Base-by-base conservation (phyloP, 2,797 vertebrate species). In the Nasua narica region DNA sequence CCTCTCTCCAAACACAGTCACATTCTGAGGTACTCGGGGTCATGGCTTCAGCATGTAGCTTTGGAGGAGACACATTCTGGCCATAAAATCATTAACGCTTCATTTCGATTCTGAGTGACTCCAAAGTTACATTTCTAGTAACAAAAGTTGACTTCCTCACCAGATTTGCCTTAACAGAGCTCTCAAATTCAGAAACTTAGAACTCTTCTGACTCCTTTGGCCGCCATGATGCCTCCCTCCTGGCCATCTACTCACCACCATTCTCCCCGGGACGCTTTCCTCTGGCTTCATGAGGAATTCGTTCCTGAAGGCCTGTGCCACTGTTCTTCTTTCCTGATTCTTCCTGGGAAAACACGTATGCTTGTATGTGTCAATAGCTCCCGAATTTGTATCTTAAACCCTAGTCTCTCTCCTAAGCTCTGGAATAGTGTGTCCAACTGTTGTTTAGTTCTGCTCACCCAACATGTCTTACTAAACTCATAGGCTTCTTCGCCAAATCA, bases 211-310 rank as follows among this genome's bases (percentile, higher is more conserved):
- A 19, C 21, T 48, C 37, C 54, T 56, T 25, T 16, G 32, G 15
- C 43, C 11, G 10, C 54, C 29, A 46, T 9, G 29, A 27, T 25
- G n/a, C 12, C 21, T 15, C 37, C 12, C 40, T n/a, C 3, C 1
- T 5, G 12, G 21, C 13, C 10, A 0, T 11, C 27, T 27, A 10
- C 35, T 27, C 58, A 4, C 15, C 5, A 56, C 7, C 21, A 2
- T 14, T 76, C 15, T 50, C n/a, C 67, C 21, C 25, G 5, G 56
- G 6, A 19, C 2, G 8, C 16, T 32, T 48, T 29, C 23, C 43
- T 65, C 25, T 67, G 43, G 21, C 29, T 43, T 60, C n/a, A 3
- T 8, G 3, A 16, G 4, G 5, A 4, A 56, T 76, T 77, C 52
- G 11, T 77, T 67, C 10, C 58, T 16, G 15, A 10, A 14, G 14